Conservation (phyloP, 1,140 invertebrate genomes). For the Sinonovacula constricta region DNA sequence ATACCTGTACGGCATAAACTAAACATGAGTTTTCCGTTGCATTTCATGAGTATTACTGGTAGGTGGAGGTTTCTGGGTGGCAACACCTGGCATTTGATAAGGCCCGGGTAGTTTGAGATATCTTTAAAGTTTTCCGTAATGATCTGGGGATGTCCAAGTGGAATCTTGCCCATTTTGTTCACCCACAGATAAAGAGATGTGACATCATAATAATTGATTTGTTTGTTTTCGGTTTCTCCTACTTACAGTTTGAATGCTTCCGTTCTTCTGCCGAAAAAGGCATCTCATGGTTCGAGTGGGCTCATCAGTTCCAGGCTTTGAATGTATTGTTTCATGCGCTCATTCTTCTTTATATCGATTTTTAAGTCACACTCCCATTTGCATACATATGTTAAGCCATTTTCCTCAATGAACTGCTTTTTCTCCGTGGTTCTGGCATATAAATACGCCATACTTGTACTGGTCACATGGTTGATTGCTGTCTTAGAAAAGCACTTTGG, state of each 20-base stretch:
- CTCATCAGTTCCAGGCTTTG: background rate
- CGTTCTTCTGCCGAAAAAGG: conserved; percentile 27
- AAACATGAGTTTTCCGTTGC: conserved; percentile 8
- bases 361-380: conserved; percentile 44
- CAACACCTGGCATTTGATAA: conserved; percentile 12
- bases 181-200: no score
- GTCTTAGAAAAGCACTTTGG: conserved; percentile 40
- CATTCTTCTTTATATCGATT: background rate
- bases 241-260: conserved; percentile 42
- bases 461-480: conserved; percentile 19
- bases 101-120: no score
- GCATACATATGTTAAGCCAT: conserved; percentile 27
- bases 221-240: background rate
- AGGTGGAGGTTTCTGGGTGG: no score
- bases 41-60: background rate
- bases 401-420: conserved; percentile 9
- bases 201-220: conserved; percentile 14
- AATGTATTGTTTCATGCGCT: conserved; percentile 5
- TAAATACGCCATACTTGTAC: conserved; percentile 41
- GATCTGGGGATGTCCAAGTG: no score
- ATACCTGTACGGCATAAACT: conserved; percentile 9
- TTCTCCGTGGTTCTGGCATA: conserved; percentile 44
- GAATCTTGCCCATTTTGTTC: no score
- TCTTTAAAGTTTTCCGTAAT: no score
- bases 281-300: conserved; percentile 34